These are phyloP conservation scores for Aythya baeri DNA, from an alignment of 2,113 vertebrate species.

Conservation along the genomic window DNA sequence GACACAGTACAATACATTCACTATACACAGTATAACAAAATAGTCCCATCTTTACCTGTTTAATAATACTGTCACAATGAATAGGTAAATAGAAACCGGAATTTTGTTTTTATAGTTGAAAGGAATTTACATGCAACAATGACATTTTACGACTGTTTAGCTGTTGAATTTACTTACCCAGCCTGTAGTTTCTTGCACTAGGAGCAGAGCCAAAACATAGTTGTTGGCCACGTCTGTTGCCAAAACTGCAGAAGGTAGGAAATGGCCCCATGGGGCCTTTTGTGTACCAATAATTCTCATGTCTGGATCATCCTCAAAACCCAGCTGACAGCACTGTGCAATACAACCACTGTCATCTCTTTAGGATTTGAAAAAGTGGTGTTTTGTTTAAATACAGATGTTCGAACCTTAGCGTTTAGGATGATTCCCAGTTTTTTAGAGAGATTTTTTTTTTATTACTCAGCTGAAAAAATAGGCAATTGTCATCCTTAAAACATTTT, in stretches of 20 bases:
- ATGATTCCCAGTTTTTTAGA: not conserved
- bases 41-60: constrained; percentile 90
- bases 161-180: constrained; percentile 76
- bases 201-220: constrained; percentile 72
- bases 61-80: constrained; percentile 92
- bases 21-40: constrained; percentile 96
- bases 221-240: constrained; percentile 57
- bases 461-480: constrained; percentile 52
- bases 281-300: constrained; percentile 31
- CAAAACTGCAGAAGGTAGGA: constrained; percentile 61
- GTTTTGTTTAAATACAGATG: not conserved
- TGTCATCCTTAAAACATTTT: constrained; percentile 28
- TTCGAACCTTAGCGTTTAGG: constrained; percentile 26
- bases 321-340: not conserved
- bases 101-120: constrained; percentile 77
- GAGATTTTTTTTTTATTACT: constrained; percentile 3
- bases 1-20: constrained; percentile 96
- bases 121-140: constrained; percentile 86
- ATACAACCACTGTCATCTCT: not conserved
- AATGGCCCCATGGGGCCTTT: constrained; percentile 52
- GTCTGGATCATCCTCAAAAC: constrained; percentile 67
- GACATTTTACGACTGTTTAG: constrained; percentile 81
- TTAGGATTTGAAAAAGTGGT: not conserved
- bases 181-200: constrained; percentile 72
- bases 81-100: constrained; percentile 82